Base-by-base conservation (phyloP, 2,113 vertebrate species). In the Tiliqua scincoides region DNA sequence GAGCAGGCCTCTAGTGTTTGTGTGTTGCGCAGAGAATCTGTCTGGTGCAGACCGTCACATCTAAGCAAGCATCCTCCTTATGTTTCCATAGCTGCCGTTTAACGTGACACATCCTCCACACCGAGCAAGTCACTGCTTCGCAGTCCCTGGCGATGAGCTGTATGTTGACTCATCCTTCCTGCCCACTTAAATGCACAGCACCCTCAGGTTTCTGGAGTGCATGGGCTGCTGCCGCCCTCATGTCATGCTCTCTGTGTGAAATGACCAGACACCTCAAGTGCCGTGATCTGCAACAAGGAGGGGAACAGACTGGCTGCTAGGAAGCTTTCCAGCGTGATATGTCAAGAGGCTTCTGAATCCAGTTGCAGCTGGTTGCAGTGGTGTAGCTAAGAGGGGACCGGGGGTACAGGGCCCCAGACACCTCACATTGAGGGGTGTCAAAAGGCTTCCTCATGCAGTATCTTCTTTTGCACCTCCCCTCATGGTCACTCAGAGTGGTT, bases 271-370 rank as follows among this genome's bases (percentile, higher is more conserved):
- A 6, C 32, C 0, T 17, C 25, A 5, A 30, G 37, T 23, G 10
- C 0, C 0, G 25, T 18, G 82, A 82, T 70, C 25, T 65, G 40
- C 1, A 23, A 1, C 1, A 1, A 43, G 40, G 57, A 72, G 25
- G 54, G 48, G 65, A 9, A 65, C 20, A 59, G 84, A 87, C 4
- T n/a, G 59, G 25, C 68, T 8, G 30, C 77, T 75, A 30, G 57
- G 78, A 7, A 1, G 2, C 21, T 87, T 85, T 82, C 72, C 77
- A 80, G 67, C 63, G 73, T 83, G 0, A 0, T 76, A 79, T n/a
- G 0, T 21, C 0, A 0, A n/a, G 61, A 80, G 0, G 0, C 25
- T 62, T 48, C 68, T 18, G n/a, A 65, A 7, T 12, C 1, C 3
- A 2, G 74, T 61, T 62, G 35, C 65, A n/a, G 9, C 5, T 85